These are phyloP conservation scores for Cavia aperea DNA, from an alignment of 2,113 vertebrate species.

Conservation along the genomic window DNA sequence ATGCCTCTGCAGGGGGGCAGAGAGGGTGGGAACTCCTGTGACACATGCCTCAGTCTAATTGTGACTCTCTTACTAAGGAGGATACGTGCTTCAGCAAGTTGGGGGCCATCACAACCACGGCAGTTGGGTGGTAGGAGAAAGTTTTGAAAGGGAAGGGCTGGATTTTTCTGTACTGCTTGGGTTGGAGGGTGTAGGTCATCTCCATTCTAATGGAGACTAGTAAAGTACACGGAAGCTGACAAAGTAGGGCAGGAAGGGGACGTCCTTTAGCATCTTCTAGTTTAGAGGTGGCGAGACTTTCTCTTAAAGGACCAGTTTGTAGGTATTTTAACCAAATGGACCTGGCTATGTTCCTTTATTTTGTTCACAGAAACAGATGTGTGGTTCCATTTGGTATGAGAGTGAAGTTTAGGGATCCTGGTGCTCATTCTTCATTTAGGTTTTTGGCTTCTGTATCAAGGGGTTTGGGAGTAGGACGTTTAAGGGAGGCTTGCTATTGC, in stretches of 20 bases:
- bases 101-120: neutral
- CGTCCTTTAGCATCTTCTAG: neutral
- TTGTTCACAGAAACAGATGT: neutral
- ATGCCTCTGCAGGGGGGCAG: neutral
- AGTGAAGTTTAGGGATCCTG: neutral
- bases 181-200: neutral
- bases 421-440: neutral
- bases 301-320: neutral
- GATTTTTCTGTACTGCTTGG: neutral
- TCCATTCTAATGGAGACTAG: neutral
- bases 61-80: neutral
- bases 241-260: neutral
- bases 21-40: neutral
- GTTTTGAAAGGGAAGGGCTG: neutral
- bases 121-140: neutral
- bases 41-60: neutral
- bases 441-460: neutral
- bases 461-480: slow-evolving; percentile 8
- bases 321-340: neutral
- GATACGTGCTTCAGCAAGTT: neutral
- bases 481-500: neutral
- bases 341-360: neutral
- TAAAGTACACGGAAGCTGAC: neutral
- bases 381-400: neutral
- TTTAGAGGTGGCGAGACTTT: neutral